These are phyloP conservation scores for Apocrypta bakeri DNA, from an alignment of 1,140 invertebrate species.

Conservation along the genomic window DNA sequence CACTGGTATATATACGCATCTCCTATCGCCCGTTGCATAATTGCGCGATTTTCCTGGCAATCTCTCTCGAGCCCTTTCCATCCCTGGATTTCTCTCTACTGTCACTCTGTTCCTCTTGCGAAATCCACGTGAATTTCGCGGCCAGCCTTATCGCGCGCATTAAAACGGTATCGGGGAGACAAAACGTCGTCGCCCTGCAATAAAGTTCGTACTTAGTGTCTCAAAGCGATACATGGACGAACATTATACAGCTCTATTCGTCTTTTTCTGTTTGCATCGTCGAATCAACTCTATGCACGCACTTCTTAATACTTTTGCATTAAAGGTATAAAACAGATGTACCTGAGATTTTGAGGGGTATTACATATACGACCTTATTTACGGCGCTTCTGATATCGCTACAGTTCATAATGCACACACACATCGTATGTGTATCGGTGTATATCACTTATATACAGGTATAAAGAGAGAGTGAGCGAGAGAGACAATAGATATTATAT, in stretches of 20 bases:
- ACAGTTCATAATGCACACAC: too few relatives aligned
- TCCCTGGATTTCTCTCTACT: neutral
- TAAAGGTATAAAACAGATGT: too few relatives aligned
- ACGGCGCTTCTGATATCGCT: too few relatives aligned
- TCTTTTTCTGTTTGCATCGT: neutral
- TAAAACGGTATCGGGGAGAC: constrained; percentile 23
- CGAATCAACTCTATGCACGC: neutral
- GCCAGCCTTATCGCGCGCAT: constrained; percentile 39
- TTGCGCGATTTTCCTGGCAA: constrained; percentile 63
- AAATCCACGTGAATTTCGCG: constrained; percentile 51
- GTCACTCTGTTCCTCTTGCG: constrained; percentile 53
- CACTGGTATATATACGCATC: neutral
- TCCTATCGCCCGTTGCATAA: constrained; percentile 56
- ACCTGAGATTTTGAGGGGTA: neutral
- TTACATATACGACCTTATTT: neutral
- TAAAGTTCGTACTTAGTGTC: constrained; percentile 4
- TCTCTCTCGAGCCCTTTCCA: constrained; percentile 50
- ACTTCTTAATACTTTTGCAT: neutral
- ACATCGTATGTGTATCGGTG: too few relatives aligned
- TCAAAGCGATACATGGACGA: constrained; percentile 34
- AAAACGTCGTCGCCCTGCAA: neutral
- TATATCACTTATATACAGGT: too few relatives aligned
- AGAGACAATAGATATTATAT: too few relatives aligned
- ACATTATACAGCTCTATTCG: neutral
- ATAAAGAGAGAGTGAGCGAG: too few relatives aligned